Evolutionary conservation across 2,888 invertebrate species (phyloP), one percentile per base, ranked within the genome.

Genomic region (Boloria selene): DNA sequence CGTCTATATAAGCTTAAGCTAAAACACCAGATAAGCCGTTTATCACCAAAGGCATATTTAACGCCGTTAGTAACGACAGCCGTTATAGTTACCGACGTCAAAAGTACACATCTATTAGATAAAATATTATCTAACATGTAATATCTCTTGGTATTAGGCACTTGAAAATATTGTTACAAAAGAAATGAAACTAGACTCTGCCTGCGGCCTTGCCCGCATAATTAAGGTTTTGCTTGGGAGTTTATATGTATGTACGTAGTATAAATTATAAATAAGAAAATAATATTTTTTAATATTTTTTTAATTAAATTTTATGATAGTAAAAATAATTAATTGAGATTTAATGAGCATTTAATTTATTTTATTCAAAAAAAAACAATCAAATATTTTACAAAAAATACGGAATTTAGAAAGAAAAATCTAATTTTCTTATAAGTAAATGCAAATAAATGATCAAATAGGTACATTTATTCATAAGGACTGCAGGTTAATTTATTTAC

Each of bases 401-500:
- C 10, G 31, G 7, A 31, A 31, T 5, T 2, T 13, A 49, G 7
- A 17, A 3, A 18, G 18, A 54, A 38, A 4, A 18, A 17, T 13
- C 4, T 42, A 13, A 13, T 14, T 18, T 55, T 17, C 0, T 13
- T 14, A 54, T 14, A n/a, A 51, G 22, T 22, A 50, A 45, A 18
- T n/a, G 14, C 6, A 55, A 55, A 55, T 18, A 10, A 22, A 56
- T 44, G 13, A 45, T 22, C n/a, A 56, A 26, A n/a, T 45, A 38
- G 31, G 31, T 38, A 38, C 31, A 38, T 38, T 38, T 38, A 26
- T 49, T 49, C 31, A 47, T 17, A 47, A 59, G 17, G n/a, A 10
- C 18, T 64, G 38, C 17, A 55, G 52, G 38, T 42, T 53, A 61
- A 64, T 62, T 65, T 68, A 61, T 59, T 61, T 55, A 55, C 53